These are phyloP conservation scores for Drosophila algonquin DNA, from an alignment of 2,888 invertebrate species.

Conservation along the genomic window DNA sequence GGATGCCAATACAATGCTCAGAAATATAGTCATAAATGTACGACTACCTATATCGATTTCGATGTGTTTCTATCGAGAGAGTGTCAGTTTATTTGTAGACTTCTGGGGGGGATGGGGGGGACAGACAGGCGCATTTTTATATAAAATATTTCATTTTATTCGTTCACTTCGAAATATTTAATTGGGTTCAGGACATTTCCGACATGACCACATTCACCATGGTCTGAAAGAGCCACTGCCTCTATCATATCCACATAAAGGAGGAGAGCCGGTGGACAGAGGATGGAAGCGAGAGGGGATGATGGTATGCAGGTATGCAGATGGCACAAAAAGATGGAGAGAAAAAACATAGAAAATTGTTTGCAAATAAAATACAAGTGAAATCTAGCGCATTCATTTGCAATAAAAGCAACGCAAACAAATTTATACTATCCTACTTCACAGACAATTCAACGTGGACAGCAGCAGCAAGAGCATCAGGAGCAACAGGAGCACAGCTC, in stretches of 20 bases:
- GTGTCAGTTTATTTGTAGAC: no score
- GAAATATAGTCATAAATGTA: no score
- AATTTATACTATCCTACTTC: slow-evolving; percentile 67
- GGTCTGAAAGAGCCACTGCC: slow-evolving; percentile 6
- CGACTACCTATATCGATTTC: no score
- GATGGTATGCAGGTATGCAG: not conserved
- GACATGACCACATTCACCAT: slow-evolving; percentile 26
- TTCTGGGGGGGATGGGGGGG: no score
- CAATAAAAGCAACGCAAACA: slow-evolving; percentile 69
- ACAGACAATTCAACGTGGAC: slow-evolving; percentile 30
- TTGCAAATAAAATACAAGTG: slow-evolving; percentile 74
- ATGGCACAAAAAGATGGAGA: not conserved
- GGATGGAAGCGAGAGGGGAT: not conserved
- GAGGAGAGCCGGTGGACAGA: not conserved
- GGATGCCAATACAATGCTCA: no score
- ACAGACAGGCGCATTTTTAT: not conserved
- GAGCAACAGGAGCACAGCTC: not conserved
- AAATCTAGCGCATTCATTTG: slow-evolving; percentile 74
- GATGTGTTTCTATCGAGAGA: no score
- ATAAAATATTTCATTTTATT: not conserved
- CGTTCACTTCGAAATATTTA: slow-evolving; percentile 8
- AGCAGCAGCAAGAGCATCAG: slow-evolving; percentile 4
- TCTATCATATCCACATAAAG: not conserved
- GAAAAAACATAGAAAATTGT: slow-evolving; percentile 44
- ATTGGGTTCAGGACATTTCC: slow-evolving; percentile 35